Evolutionary conservation across 2,888 invertebrate species (phyloP), one percentile per base, ranked within the genome.

Genomic region (Lepidocyrtinus sp.): DNA sequence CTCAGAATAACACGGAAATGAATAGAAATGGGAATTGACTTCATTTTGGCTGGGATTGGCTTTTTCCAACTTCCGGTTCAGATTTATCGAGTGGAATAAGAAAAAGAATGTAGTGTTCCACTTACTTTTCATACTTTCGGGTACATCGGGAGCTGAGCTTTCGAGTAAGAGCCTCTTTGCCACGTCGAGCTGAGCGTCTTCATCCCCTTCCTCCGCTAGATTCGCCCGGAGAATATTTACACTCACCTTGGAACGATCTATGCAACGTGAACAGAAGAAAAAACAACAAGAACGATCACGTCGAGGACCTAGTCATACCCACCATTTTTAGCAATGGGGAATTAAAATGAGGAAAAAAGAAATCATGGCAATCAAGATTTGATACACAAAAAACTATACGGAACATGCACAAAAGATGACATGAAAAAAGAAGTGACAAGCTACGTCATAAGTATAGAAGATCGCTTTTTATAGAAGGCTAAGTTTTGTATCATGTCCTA

Each of bases 161-260:
- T 94, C 94, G 86, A 94, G 93, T 86, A 96, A 90, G 50, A 96
- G 90, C 87, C 95, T 93, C 88, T 95, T 95, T 1, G 96, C 96
- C 77, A 96, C 90, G 73, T 95, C 94, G 82, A 95, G 94, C 89
- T 96, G 96, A 9, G 95, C 95, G 87, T 96, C 96, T 0, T 95
- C 94, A 88, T 95, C 96, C 7, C 96, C 96, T 89, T 96, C 96
- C 87, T 95, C 94, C 0, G 96, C 96, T 83, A 96, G 82, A 76
- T 87, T 87, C 63, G 87, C 86, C 26, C 88, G 85, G 62, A 88
- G 86, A 22, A 87, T 85, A 64, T 87, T 84, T 46, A 88, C 82
- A 63, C 86, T 84, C 24, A 87, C 85, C 22, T 83, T 83, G 1
- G 87, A 87, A 17, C 87, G 87, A 85, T 87, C 87, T 86, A 79